Conservation (phyloP, 2,888 invertebrate species). For the Tanytarsus gracilentus region DNA sequence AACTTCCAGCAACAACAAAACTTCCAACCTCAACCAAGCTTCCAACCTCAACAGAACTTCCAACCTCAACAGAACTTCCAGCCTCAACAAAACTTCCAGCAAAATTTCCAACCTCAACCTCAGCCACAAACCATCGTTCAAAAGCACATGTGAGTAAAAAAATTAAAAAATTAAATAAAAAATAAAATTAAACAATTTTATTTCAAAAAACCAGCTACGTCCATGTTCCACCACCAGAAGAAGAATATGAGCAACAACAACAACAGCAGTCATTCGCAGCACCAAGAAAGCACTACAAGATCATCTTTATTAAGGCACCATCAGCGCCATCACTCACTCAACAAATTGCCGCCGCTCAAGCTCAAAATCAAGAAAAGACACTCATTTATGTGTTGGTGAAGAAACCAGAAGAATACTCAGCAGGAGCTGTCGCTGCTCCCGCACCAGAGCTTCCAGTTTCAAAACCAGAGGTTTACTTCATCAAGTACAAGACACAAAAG, state of each 20-base stretch:
- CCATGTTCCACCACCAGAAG: conserved; percentile 70
- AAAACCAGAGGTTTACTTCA: conserved; percentile 75
- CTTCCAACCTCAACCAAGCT: too few species aligned
- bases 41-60: too few species aligned
- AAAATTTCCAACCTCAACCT: too few species aligned
- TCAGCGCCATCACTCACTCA: conserved; percentile 37
- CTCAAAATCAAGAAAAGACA: conserved; percentile 72
- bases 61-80: too few species aligned
- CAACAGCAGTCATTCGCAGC: neutral
- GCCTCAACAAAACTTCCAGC: too few species aligned
- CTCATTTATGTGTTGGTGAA: conserved; percentile 71
- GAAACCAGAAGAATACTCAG: conserved; percentile 60
- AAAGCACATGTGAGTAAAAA: conserved; percentile 17
- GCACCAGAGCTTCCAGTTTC: conserved; percentile 66
- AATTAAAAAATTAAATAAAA: neutral
- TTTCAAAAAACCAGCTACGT: conserved; percentile 67
- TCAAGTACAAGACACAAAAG: conserved; percentile 55
- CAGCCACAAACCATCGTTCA: conserved; percentile 17
- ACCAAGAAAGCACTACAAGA: conserved; percentile 74
- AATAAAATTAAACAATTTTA: neutral
- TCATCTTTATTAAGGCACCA: conserved; percentile 62
- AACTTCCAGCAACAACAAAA: too few species aligned
- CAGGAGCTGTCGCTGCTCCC: conserved; percentile 57
- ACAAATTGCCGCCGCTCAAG: conserved; percentile 45
- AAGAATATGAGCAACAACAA: conserved; percentile 34